phyloP scores from a whole-genome alignment of 2,888 invertebrate genomes.

The Anthoptus insignis region DNA sequence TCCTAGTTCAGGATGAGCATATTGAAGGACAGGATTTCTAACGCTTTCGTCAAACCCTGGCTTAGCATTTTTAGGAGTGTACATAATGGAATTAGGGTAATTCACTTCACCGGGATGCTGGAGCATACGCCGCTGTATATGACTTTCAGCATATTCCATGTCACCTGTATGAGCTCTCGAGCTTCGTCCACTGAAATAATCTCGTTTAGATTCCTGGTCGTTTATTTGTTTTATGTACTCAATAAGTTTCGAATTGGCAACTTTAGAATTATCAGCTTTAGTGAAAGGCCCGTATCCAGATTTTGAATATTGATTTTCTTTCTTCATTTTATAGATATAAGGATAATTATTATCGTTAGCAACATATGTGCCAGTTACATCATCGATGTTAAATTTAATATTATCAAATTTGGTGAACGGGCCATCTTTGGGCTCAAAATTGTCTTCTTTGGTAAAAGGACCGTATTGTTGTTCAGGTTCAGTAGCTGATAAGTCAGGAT shows the following conservation, averaged over 20 bases:
- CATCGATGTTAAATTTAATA: slow-evolving; percentile 72
- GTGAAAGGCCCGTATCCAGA: slow-evolving; percentile 88
- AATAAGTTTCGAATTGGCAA: slow-evolving; percentile 86
- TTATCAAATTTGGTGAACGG: slow-evolving; percentile 89
- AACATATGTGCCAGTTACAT: slow-evolving; percentile 58
- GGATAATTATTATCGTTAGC: slow-evolving; percentile 55
- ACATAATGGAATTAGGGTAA: slow-evolving; percentile 89
- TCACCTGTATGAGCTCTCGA: slow-evolving; percentile 80
- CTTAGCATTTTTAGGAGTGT: slow-evolving; percentile 88
- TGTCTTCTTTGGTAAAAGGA: slow-evolving; percentile 88
- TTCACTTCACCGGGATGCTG: slow-evolving; percentile 88
- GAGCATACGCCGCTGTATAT: slow-evolving; percentile 91
- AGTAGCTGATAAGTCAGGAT: slow-evolving; percentile 66
- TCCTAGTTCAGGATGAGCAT: slow-evolving; percentile 93
- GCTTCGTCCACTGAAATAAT: slow-evolving; percentile 86
- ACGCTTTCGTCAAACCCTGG: slow-evolving; percentile 90
- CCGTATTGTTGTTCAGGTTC: slow-evolving; percentile 80
- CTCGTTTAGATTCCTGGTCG: slow-evolving; percentile 88
- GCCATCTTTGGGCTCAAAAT: slow-evolving; percentile 84
- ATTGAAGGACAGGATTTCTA: slow-evolving; percentile 91
- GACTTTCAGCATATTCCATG: slow-evolving; percentile 82
- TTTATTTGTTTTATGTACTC: slow-evolving; percentile 90
- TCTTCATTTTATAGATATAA: slow-evolving; percentile 76
- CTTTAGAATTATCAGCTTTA: slow-evolving; percentile 87
- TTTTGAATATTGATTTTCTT: slow-evolving; percentile 75